A percentile compares a stretch with the other conserved stretches of the same genome.
Evolutionary conservation across 1,140 invertebrate genomes (phyloP).

Genomic region (Sycophaga agraensis): DNA sequence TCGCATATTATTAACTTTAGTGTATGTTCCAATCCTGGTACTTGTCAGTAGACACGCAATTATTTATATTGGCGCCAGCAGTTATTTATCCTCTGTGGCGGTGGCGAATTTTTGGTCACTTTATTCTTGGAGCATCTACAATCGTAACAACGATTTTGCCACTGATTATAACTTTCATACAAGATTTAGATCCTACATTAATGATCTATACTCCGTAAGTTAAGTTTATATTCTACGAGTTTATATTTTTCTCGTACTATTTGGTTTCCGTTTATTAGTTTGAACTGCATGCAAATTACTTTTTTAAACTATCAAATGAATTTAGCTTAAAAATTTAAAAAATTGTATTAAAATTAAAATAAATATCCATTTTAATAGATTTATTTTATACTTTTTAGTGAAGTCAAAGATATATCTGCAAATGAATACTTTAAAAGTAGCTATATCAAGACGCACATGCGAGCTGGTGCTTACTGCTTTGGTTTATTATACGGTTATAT

Average conservation of each 20-base stretch:
- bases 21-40: constrained; percentile 93
- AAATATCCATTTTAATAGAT: background rate
- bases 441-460: constrained; percentile 73
- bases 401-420: constrained; percentile 62
- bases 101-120: constrained; percentile 64
- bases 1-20: constrained; percentile 55
- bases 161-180: constrained; percentile 62
- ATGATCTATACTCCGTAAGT: constrained; percentile 68
- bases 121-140: constrained; percentile 59
- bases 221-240: background rate
- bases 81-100: constrained; percentile 72
- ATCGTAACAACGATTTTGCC: constrained; percentile 63
- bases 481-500: constrained; percentile 67
- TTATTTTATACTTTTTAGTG: too few species aligned
- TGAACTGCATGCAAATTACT: too few species aligned
- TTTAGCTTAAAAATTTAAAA: too few species aligned
- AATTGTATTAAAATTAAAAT: too few species aligned
- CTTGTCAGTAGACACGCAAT: constrained; percentile 82
- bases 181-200: constrained; percentile 66
- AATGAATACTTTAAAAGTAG: constrained; percentile 65
- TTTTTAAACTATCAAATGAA: too few species aligned
- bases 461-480: constrained; percentile 67
- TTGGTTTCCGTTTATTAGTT: too few species aligned
- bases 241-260: background rate
- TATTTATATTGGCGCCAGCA: constrained; percentile 77